Evolutionary conservation across 2,113 vertebrate species (phyloP).

Genomic region (Chionomys nivalis): DNA sequence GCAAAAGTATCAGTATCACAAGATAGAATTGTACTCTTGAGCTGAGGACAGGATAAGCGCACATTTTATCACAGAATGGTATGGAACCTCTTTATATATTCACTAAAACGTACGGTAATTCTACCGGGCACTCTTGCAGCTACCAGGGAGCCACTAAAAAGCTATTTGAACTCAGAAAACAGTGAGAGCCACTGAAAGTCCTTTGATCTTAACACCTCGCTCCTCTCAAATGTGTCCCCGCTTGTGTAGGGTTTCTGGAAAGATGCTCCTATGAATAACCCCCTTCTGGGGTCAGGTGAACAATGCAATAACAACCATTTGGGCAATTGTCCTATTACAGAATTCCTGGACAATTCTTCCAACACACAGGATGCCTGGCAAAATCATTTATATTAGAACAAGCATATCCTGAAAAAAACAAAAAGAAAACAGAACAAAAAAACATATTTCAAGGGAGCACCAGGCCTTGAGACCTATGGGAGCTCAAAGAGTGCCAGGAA

Average conservation of each 20-base stretch:
- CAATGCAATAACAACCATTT: conserved; percentile 40
- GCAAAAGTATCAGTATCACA: rapidly evolving
- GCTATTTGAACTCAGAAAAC: not conserved
- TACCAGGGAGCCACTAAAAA: conserved; percentile 51
- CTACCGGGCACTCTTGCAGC: not conserved
- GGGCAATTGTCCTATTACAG: conserved; percentile 11
- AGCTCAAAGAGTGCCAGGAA: not conserved
- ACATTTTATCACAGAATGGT: not conserved
- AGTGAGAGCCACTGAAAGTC: not conserved
- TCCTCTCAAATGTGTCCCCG: conserved; percentile 47
- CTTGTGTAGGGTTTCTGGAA: conserved; percentile 32
- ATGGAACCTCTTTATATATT: not conserved
- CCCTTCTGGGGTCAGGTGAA: conserved; percentile 55
- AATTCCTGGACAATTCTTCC: conserved; percentile 23
- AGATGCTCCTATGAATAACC: conserved; percentile 9
- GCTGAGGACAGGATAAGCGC: not conserved
- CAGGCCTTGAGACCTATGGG: not conserved
- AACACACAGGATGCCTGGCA: conserved; percentile 12
- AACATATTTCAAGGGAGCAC: not conserved
- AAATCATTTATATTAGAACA: conserved; percentile 37
- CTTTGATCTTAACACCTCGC: conserved; percentile 50
- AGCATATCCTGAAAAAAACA: not conserved
- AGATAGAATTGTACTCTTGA: not conserved
- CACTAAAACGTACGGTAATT: not conserved
- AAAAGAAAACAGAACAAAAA: too few species aligned